Percentiles rank a stretch among this genome's conserved stretches.
Evolutionary conservation across 2,888 invertebrate species (phyloP).

Genomic region (Ypsolopha scabrella): DNA sequence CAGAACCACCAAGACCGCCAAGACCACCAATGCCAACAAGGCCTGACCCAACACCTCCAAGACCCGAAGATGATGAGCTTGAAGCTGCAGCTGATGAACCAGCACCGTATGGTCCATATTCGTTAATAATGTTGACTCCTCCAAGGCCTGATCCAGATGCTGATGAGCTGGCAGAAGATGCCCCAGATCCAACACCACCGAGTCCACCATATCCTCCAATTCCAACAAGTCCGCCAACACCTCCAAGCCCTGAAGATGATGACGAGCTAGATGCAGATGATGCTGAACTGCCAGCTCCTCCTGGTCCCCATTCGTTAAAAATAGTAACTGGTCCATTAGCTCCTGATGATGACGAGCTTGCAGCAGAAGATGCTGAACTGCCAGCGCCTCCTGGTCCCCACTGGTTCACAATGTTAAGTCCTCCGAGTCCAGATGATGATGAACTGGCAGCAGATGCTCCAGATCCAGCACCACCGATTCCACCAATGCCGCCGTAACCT

Average conservation of each 20-base stretch:
- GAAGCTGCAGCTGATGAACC: too few species aligned
- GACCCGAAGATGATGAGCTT: too few species aligned
- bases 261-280: slow-evolving; percentile 4
- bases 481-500: slow-evolving; percentile 3
- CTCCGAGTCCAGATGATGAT: slow-evolving; percentile 1
- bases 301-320: slow-evolving; percentile 1
- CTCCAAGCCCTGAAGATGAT: not conserved
- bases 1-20: not conserved
- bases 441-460: slow-evolving; percentile 7
- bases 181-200: not conserved
- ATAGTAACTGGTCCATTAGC: not conserved
- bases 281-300: slow-evolving; percentile 7
- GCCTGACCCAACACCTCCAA: not conserved
- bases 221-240: not conserved
- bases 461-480: not conserved
- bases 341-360: not conserved
- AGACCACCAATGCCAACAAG: too few species aligned
- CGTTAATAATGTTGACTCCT: not conserved
- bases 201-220: not conserved
- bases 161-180: not conserved
- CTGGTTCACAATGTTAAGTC: not conserved
- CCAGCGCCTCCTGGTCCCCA: slow-evolving; percentile 1
- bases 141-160: not conserved
- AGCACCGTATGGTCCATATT: not conserved
- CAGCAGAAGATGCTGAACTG: slow-evolving; percentile 9